These are phyloP conservation scores for Chironex yamaguchii DNA, from an alignment of 30 jellyfish, hydroid and myxozoan species.

Conservation along the genomic window DNA sequence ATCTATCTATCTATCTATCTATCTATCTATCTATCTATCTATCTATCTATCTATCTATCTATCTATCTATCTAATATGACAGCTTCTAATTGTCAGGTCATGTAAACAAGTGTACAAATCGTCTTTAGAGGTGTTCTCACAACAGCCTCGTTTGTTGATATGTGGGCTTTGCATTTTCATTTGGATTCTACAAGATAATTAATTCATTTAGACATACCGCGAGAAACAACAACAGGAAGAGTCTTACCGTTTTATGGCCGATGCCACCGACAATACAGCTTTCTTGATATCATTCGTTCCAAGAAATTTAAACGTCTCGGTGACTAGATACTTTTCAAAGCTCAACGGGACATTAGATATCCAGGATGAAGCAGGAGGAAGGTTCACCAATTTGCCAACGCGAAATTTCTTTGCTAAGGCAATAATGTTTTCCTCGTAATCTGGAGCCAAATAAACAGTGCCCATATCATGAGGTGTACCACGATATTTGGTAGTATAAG, in stretches of 20 bases:
- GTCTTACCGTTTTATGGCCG: constrained; percentile 27
- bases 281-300: constrained; percentile 19
- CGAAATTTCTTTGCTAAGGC: constrained; percentile 59
- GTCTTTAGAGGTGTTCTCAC: too few relatives aligned
- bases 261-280: constrained; percentile 23
- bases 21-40: too few relatives aligned
- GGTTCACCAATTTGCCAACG: constrained; percentile 52
- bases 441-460: constrained; percentile 81
- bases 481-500: constrained; percentile 60
- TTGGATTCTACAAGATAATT: too few relatives aligned
- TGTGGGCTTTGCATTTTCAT: too few relatives aligned
- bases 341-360: constrained; percentile 52
- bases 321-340: constrained; percentile 39
- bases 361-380: constrained; percentile 86
- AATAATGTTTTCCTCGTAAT: constrained; percentile 77
- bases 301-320: constrained; percentile 37
- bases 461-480: constrained; percentile 93
- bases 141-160: too few relatives aligned
- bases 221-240: too few relatives aligned
- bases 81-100: too few relatives aligned
- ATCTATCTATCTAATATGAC: too few relatives aligned
- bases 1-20: too few relatives aligned
- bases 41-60: too few relatives aligned
- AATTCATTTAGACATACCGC: too few relatives aligned
- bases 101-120: too few relatives aligned